Conservation (phyloP, 2,888 invertebrate genomes). For the Sialis lutaria region DNA sequence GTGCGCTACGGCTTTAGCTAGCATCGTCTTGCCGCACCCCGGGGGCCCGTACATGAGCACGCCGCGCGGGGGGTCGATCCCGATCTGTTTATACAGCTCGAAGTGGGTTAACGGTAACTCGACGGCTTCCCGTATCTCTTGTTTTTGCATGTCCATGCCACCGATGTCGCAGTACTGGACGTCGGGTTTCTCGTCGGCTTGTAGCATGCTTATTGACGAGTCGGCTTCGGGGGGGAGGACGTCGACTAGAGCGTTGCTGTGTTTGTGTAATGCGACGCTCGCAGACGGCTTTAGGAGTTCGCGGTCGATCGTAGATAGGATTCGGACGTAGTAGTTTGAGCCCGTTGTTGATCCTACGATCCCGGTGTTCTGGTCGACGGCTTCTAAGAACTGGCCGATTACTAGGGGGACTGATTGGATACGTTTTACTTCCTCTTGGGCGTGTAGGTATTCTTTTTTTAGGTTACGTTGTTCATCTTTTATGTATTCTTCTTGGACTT, state of each 20-base stretch:
- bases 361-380: slow-evolving; percentile 98
- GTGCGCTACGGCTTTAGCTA: slow-evolving; percentile 97
- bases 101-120: slow-evolving; percentile 96
- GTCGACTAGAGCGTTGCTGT: slow-evolving; percentile 99
- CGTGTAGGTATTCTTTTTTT: slow-evolving; percentile 97
- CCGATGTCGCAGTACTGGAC: slow-evolving; percentile 96
- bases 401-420: slow-evolving; percentile 98
- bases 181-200: slow-evolving; percentile 96
- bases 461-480: slow-evolving; percentile 98
- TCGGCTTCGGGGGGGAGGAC: slow-evolving; percentile 98
- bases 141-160: slow-evolving; percentile 99
- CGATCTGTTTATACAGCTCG: slow-evolving; percentile 94
- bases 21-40: slow-evolving; percentile 98
- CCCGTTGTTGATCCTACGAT: slow-evolving; percentile 99
- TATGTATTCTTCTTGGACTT: slow-evolving; percentile 98
- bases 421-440: slow-evolving; percentile 94
- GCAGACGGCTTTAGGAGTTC: slow-evolving; percentile 95
- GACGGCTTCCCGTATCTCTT: slow-evolving; percentile 97
- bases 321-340: slow-evolving; percentile 97
- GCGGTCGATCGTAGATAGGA: slow-evolving; percentile 93
- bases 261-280: slow-evolving; percentile 96
- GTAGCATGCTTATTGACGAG: slow-evolving; percentile 96
- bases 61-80: slow-evolving; percentile 96
- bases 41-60: slow-evolving; percentile 99
- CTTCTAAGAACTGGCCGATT: slow-evolving; percentile 97